Base-by-base conservation (phyloP, 2,797 vertebrate genomes). In the Mallotus villosus region DNA sequence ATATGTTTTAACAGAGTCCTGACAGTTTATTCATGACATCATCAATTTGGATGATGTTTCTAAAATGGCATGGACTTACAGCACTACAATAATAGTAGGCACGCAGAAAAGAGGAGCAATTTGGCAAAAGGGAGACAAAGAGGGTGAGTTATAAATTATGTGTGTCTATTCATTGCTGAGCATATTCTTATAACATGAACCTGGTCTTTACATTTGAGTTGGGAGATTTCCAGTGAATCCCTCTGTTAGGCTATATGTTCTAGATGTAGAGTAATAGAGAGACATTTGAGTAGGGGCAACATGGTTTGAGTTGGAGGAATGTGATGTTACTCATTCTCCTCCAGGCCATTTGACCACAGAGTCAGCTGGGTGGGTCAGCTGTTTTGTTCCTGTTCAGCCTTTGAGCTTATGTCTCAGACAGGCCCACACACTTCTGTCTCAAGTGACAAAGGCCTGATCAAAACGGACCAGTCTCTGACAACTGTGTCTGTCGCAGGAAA, bases 341-440 rank as follows among this genome's bases (percentile, higher is more conserved):
- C 19, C 32, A 25, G 16, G 7, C 32, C 21, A 67, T n/a, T 71
- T 59, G 41, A 79, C 72, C 66, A 24, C 59, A 63, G 46, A 19
- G 69, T 85, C 89, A 90, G 83, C 91, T 86, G 86, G 61, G 41
- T 4, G 22, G 3, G 82, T 81, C 87, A 89, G 82, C 79, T 83
- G 80, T 73, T 73, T 63, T 66, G 74, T 86, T 17, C 81, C 74
- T 21, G 68, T 65, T 77, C 84, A 84, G 85, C 79, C 78, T 63
- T 67, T 63, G 53, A 66, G 53, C 68, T 74, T 81, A 72, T 71
- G 81, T 85, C 79, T 81, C 73, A 64, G 32, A 78, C 85, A 88
- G 63, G 74, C 78, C 46, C 34, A 29, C 59, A 67, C 34, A 75
- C 75, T 72, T 46, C 46, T 71, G 67, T 74, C 75, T 75, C 29